Conservation (phyloP, 1,140 invertebrate species). For the Drosophila nigromelanica region DNA sequence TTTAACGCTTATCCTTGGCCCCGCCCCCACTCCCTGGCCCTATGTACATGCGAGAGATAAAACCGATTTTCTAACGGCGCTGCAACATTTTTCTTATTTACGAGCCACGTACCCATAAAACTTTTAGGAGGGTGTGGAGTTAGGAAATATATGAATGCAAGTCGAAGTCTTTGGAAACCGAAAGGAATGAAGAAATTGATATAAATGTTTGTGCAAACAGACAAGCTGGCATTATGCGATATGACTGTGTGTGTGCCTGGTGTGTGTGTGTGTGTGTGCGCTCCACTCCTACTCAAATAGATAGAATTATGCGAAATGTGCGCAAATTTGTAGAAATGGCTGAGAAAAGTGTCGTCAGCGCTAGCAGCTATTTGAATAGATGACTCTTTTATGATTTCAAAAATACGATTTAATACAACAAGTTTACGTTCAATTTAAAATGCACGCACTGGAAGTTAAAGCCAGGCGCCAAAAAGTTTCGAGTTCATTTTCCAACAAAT, state of each 20-base stretch:
- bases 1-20: neutral
- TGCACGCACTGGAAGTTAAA: neutral
- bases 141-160: conserved; percentile 49
- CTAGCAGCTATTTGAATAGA: conserved; percentile 27
- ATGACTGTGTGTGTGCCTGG: no score
- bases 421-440: conserved; percentile 19
- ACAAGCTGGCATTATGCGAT: conserved; percentile 14
- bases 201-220: conserved; percentile 71
- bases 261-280: neutral
- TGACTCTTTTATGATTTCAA: conserved; percentile 44
- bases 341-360: conserved; percentile 39
- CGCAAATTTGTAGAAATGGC: conserved; percentile 46
- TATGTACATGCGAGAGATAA: conserved; percentile 51
- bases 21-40: neutral
- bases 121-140: neutral
- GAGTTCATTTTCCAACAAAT: conserved; percentile 15
- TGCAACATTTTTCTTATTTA: conserved; percentile 81
- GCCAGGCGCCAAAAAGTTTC: neutral
- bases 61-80: conserved; percentile 58
- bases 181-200: conserved; percentile 78
- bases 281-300: conserved; percentile 20
- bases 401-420: conserved; percentile 19
- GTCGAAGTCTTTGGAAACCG: conserved; percentile 40
- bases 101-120: conserved; percentile 78
- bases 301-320: conserved; percentile 54